These are phyloP conservation scores for Ptiloglossa arizonensis DNA, from an alignment of 1,140 invertebrate species.

Conservation along the genomic window DNA sequence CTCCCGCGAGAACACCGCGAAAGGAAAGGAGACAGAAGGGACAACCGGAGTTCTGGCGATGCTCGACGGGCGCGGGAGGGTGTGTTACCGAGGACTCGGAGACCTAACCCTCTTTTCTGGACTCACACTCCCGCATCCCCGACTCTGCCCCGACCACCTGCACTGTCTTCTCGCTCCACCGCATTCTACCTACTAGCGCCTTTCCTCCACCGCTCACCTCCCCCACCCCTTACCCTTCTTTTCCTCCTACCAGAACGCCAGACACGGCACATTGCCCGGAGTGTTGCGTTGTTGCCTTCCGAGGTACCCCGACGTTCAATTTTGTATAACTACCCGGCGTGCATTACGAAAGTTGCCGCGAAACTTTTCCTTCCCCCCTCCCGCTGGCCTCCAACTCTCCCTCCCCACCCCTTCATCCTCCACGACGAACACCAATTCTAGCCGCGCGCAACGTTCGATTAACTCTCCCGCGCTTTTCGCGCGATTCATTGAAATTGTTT, in stretches of 20 bases:
- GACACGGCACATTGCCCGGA: conserved; percentile 72
- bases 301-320: conserved; percentile 70
- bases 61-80: conserved; percentile 64
- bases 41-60: conserved; percentile 65
- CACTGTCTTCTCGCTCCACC: conserved; percentile 53
- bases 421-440: background rate
- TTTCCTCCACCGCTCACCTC: conserved; percentile 60
- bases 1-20: conserved; percentile 26
- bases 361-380: conserved; percentile 61
- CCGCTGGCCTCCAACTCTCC: conserved; percentile 25
- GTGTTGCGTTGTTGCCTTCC: conserved; percentile 71
- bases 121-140: conserved; percentile 76
- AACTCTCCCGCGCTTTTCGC: conserved; percentile 58
- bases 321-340: conserved; percentile 72
- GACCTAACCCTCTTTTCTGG: conserved; percentile 80
- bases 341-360: conserved; percentile 71
- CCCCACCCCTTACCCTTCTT: conserved; percentile 31
- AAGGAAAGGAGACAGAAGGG: conserved; percentile 47
- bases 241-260: conserved; percentile 49
- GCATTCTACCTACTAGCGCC: conserved; percentile 56
- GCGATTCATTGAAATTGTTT: conserved; percentile 63
- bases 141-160: conserved; percentile 61
- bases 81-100: conserved; percentile 76
- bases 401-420: background rate
- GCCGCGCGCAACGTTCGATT: conserved; percentile 51